Percentiles rank a stretch among this genome's conserved stretches.
These are phyloP conservation scores for Toxotes chatareus DNA, from an alignment of 2,113 vertebrate genomes.

Conservation along the genomic window DNA sequence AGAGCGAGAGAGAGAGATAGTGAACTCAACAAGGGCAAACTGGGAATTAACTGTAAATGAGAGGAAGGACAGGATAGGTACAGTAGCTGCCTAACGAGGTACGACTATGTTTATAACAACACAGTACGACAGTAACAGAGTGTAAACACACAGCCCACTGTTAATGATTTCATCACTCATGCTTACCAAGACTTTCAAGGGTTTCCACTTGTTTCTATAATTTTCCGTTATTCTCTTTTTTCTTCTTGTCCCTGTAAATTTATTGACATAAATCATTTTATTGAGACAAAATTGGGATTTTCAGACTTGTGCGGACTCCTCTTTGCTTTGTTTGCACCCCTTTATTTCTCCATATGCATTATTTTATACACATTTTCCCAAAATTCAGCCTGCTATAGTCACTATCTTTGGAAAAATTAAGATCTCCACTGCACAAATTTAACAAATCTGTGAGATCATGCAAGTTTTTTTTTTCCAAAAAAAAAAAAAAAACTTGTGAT, in stretches of 20 bases:
- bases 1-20: slow-evolving; percentile 14
- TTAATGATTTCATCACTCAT: slow-evolving; percentile 6
- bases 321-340: too few species aligned
- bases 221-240: not conserved
- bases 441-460: too few species aligned
- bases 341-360: too few species aligned
- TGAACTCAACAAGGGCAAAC: slow-evolving; percentile 62
- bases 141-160: not conserved
- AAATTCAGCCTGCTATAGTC: too few species aligned
- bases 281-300: not conserved
- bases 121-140: not conserved
- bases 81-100: slow-evolving; percentile 50
- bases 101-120: slow-evolving; percentile 16
- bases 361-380: too few species aligned
- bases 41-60: slow-evolving; percentile 68
- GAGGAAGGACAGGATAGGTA: slow-evolving; percentile 42
- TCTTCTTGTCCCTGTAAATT: not conserved
- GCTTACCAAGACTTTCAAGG: too few species aligned
- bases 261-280: not conserved
- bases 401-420: too few species aligned
- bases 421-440: too few species aligned
- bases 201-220: not conserved
- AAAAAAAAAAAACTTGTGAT: too few species aligned
- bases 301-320: too few species aligned
- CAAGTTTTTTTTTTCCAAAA: too few species aligned